phyloP scores from a whole-genome alignment of 2,113 vertebrate species.

The Hipposideros armiger region DNA sequence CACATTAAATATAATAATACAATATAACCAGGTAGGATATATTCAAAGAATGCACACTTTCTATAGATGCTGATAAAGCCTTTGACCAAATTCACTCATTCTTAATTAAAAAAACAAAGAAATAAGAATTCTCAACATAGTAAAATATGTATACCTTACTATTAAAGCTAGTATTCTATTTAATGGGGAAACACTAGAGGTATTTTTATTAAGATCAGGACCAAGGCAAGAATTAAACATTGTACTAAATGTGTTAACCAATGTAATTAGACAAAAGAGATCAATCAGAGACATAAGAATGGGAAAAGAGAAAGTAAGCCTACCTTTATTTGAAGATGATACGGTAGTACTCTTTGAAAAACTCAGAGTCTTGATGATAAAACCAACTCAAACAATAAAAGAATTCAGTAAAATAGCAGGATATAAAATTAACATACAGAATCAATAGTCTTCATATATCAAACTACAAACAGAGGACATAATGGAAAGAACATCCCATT shows the following conservation, averaged over 20 bases:
- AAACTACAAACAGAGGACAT: neutral
- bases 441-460: neutral
- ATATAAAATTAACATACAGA: constrained; percentile 18
- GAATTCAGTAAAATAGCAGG: neutral
- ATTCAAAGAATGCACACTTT: neutral
- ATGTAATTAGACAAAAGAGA: neutral
- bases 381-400: neutral
- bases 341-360: neutral
- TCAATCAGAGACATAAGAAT: neutral
- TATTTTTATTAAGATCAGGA: constrained; percentile 11
- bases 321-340: neutral
- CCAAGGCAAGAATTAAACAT: constrained; percentile 18
- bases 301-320: neutral
- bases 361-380: neutral
- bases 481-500: neutral
- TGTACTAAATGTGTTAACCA: neutral
- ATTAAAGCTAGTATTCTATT: neutral
- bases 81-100: neutral
- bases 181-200: neutral
- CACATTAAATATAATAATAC: neutral
- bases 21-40: neutral
- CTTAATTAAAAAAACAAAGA: neutral
- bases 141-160: neutral
- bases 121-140: neutral
- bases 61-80: neutral